Evolutionary conservation across 2,797 vertebrate species (phyloP).

Genomic region (Ptychobarbus kaznakovi): DNA sequence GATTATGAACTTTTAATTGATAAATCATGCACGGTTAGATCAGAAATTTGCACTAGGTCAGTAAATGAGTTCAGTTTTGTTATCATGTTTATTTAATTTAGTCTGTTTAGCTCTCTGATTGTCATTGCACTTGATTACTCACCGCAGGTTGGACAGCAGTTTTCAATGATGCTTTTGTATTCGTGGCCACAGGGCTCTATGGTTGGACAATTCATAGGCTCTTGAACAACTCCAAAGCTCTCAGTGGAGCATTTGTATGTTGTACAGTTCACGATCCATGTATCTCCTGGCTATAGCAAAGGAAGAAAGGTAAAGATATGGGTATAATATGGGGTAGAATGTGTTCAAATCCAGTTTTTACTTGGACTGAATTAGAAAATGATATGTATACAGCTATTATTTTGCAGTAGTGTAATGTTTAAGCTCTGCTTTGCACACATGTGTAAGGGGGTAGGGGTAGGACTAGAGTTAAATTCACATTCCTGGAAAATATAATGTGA

Average conservation of each 20-base stretch:
- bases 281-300: constrained; percentile 78
- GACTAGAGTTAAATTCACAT: not conserved
- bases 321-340: not conserved
- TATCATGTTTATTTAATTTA: not conserved
- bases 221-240: constrained; percentile 70
- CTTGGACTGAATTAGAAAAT: not conserved
- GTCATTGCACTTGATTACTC: constrained; percentile 56
- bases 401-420: not conserved
- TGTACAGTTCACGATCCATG: constrained; percentile 81
- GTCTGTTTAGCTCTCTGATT: not conserved
- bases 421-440: not conserved
- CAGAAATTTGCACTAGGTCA: not conserved
- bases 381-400: not conserved
- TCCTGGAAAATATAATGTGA: not conserved
- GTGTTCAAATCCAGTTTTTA: not conserved
- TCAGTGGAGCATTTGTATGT: constrained; percentile 78
- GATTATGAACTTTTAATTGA: not conserved
- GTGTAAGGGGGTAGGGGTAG: not conserved
- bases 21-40: not conserved
- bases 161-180: constrained; percentile 53
- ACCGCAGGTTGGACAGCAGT: constrained; percentile 83
- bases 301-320: not conserved
- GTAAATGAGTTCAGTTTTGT: not conserved
- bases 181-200: constrained; percentile 73
- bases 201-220: constrained; percentile 66